Evolutionary conservation across 2,113 vertebrate species (phyloP), one percentile per base, ranked within the genome.

Genomic region (Bambusicola thoracicus): DNA sequence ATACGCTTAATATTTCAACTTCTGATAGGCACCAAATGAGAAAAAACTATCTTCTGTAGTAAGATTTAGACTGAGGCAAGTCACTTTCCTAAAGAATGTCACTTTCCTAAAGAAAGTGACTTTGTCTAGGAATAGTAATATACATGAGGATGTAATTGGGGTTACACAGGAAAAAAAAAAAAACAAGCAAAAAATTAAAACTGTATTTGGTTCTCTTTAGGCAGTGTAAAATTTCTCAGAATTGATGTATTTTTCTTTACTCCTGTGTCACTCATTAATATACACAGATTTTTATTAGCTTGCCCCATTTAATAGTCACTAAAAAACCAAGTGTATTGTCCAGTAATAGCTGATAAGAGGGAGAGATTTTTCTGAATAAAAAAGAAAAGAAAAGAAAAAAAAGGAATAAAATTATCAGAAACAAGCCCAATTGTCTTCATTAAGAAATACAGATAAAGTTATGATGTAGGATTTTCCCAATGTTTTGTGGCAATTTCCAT

Each of bases 401-500:
- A 94, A 91, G 82, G 44, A 95, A 93, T 91, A 34, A 8, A 94
- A 92, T 90, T 81, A 89, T 85, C 41, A 86, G 81, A 96, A 95
- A 75, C 61, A 90, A 95, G 73, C 32, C 32, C 72, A 85, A 48
- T 82, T 80, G 48, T 94, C 67, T 78, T 93, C 72, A 83, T 77
- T 95, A 68, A 97, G 85, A 91, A 76, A 94, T 81, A 65, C 67
- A 92, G 73, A 94, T 80, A 92, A 96, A 96, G 36, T 81, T 83
- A 62, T 81, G 77, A 91, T 85, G 74, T 83, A 96, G 75, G 83
- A 76, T 95, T 97, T 97, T 93, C 73, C 85, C 83, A 89, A 77
- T 5, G 12, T 94, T 97, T 97, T 94, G 94, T 92, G 84, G 76
- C 75, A 96, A 95, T 97, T 97, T 96, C 61, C 79, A 89, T 92